A percentile compares a stretch with the other conserved stretches of the same genome.
Evolutionary conservation across 2,888 invertebrate genomes (phyloP).

Genomic region (Nephrotoma appendiculata): DNA sequence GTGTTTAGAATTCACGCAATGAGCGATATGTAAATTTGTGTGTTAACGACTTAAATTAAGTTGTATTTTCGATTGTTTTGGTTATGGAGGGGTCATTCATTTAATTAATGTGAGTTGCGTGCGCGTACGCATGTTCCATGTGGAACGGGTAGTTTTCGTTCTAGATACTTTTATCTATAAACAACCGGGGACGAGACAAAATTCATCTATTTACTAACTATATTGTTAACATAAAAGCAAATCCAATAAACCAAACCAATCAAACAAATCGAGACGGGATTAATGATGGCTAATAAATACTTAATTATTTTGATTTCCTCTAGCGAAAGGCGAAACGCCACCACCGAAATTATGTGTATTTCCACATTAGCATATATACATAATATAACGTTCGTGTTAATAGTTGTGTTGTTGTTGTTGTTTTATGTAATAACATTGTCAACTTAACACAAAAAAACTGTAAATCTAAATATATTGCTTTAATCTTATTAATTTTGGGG

Average conservation of each 20-base stretch:
- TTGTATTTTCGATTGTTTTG: background rate
- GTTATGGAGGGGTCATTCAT: background rate
- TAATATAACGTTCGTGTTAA: background rate
- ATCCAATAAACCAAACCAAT: background rate
- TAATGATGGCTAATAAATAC: background rate
- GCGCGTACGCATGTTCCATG: background rate
- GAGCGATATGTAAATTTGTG: slow-evolving; percentile 2
- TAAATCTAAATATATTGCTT: background rate
- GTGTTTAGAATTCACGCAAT: slow-evolving; percentile 7
- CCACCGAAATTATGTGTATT: background rate
- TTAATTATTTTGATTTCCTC: background rate
- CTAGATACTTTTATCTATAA: background rate
- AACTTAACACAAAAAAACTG: background rate
- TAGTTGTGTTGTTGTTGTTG: background rate
- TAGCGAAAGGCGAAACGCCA: background rate
- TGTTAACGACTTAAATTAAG: background rate
- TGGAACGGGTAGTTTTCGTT: background rate
- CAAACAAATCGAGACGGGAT: background rate
- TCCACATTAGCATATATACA: background rate
- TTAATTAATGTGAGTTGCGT: background rate
- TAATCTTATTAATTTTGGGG: background rate
- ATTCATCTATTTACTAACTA: background rate
- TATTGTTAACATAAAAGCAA: background rate
- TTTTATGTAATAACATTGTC: background rate
- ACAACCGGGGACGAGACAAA: background rate